phyloP scores from a whole-genome alignment of 2,113 vertebrate species.

The Sceloporus undulatus region DNA sequence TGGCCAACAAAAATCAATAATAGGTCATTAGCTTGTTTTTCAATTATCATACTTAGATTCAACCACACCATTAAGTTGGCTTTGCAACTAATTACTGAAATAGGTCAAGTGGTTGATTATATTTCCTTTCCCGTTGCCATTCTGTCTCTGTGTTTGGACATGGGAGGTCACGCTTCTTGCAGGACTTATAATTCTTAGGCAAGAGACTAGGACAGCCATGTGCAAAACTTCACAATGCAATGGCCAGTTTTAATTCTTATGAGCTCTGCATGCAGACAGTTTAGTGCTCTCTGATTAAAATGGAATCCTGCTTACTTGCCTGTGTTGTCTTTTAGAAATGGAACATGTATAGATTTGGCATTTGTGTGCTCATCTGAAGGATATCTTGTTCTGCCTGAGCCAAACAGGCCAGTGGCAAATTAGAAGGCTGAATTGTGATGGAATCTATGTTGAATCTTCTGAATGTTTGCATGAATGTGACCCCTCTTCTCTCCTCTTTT shows the following conservation, averaged over 20 bases:
- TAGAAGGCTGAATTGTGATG: background rate
- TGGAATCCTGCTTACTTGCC: background rate
- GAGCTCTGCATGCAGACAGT: background rate
- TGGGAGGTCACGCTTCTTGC: background rate
- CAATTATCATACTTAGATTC: background rate
- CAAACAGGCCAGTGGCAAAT: background rate
- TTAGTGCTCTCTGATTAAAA: background rate
- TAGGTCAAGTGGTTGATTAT: background rate
- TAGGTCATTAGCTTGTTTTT: background rate
- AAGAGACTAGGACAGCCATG: background rate
- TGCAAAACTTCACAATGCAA: background rate
- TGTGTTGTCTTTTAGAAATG: background rate
- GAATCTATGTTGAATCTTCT: background rate
- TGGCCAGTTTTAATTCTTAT: background rate
- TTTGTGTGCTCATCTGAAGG: background rate
- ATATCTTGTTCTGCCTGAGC: background rate
- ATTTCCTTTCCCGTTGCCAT: background rate
- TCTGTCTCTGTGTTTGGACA: background rate
- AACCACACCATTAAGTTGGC: background rate
- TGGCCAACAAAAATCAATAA: too few species aligned
- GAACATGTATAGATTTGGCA: background rate
- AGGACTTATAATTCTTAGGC: background rate
- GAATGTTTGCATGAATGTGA: background rate
- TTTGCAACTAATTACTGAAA: background rate
- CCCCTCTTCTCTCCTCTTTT: conserved; percentile 38